These are phyloP conservation scores for Peromyscus polionotus DNA, from an alignment of 2,113 vertebrate genomes.

Conservation along the genomic window DNA sequence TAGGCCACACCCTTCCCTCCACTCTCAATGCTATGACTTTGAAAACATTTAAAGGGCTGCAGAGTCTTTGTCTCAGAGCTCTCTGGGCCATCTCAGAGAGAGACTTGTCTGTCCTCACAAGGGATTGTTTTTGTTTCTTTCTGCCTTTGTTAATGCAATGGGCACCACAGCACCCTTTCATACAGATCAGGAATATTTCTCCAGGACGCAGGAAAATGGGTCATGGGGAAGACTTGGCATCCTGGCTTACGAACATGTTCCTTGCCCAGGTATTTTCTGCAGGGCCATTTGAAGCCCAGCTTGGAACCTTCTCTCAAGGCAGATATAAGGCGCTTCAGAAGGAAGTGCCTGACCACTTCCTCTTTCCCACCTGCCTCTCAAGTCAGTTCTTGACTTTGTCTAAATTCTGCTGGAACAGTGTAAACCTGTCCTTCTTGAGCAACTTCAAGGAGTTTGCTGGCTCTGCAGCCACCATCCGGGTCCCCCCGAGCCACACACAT, in stretches of 20 bases:
- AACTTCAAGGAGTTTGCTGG: conserved; percentile 41
- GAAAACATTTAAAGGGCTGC: conserved; percentile 69
- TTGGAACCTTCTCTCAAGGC: conserved; percentile 51
- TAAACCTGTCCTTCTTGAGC: conserved; percentile 43
- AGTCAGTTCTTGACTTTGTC: conserved; percentile 29
- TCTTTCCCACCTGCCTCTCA: conserved; percentile 56
- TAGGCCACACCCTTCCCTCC: conserved; percentile 32
- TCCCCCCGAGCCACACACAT: conserved; percentile 24
- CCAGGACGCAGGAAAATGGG: not conserved
- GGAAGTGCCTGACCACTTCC: conserved; percentile 43
- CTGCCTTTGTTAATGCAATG: conserved; percentile 71
- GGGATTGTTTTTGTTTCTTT: conserved; percentile 61
- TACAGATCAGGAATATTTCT: conserved; percentile 50
- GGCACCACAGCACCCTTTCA: conserved; percentile 10
- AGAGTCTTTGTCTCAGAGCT: conserved; percentile 55
- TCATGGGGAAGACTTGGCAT: conserved; percentile 18
- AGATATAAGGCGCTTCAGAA: conserved; percentile 12
- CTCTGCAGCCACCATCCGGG: conserved; percentile 28
- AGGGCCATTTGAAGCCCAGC: not conserved
- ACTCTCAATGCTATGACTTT: conserved; percentile 37
- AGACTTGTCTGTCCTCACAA: conserved; percentile 56
- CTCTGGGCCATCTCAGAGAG: conserved; percentile 51
- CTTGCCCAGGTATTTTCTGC: conserved; percentile 58
- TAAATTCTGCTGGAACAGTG: conserved; percentile 61
- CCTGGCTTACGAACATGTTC: not conserved